Evolutionary conservation across 2,888 invertebrate genomes (phyloP).

Genomic region (Corbicula japonica): DNA sequence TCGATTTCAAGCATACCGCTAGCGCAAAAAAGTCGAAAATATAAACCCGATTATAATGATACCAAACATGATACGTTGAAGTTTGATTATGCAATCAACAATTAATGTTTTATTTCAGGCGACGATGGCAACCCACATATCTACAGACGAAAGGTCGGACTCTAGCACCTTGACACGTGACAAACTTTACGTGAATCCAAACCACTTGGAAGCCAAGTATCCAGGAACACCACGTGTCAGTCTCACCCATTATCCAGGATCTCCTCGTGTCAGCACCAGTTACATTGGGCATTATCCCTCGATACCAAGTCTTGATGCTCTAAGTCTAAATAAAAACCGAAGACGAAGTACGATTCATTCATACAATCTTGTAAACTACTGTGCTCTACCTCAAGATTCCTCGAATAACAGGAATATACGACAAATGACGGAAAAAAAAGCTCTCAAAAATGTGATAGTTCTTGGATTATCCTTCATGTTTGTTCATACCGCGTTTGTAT

Average conservation of each 20-base stretch:
- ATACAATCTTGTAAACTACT: constrained; percentile 74
- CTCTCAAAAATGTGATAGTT: constrained; percentile 82
- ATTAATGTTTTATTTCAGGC: too few species aligned
- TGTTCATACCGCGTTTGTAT: constrained; percentile 83
- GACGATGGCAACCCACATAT: too few species aligned
- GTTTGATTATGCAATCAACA: too few species aligned
- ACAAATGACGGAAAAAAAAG: constrained; percentile 79
- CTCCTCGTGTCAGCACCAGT: constrained; percentile 60
- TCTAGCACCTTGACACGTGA: constrained; percentile 61
- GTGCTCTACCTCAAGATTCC: constrained; percentile 73
- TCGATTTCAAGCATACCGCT: too few species aligned
- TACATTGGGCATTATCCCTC: constrained; percentile 57
- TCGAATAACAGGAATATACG: constrained; percentile 68
- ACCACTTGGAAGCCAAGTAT: constrained; percentile 36
- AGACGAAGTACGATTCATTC: constrained; percentile 80
- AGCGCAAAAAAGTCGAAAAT: too few species aligned
- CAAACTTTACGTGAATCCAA: constrained; percentile 46
- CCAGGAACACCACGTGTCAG: constrained; percentile 57
- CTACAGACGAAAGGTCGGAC: constrained; percentile 62
- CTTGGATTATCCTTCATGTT: constrained; percentile 84
- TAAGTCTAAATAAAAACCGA: constrained; percentile 67
- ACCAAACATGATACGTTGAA: too few species aligned
- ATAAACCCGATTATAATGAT: too few species aligned
- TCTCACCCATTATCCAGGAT: constrained; percentile 57
- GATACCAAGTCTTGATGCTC: constrained; percentile 61